Evolutionary conservation across 2,888 invertebrate species (phyloP), one percentile per base, ranked within the genome.

Genomic region (Sthenelais limicola): DNA sequence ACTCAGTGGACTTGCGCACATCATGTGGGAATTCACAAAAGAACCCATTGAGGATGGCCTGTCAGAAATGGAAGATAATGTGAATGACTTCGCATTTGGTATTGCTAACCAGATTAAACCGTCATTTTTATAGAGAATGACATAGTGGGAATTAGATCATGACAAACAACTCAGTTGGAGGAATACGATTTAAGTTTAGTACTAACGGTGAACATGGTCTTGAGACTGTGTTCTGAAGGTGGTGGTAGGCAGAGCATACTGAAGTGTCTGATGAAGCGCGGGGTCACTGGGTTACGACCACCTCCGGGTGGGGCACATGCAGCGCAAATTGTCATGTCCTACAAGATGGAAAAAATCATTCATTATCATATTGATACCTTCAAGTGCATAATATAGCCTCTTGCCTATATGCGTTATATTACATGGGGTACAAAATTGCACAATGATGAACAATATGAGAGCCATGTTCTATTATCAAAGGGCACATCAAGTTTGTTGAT

Each of bases 1-100:
- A 72, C 62, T 87, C 87, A 7, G 83, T 81, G 62, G 82, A 82
- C 73, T 86, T 83, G 15, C 85, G 80, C 3, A 88, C 86, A 15
- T 82, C 91, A 3, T 91, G 88, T 0, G 92, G 90, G 86, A 96
- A 96, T 75, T 94, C 93, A 77, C 90, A 89, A 82, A 96, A 89
- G 85, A 95, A 96, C 0, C 95, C 94, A 79, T 89, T 89, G 76
- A 94, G 85, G 75, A 94, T 93, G 0, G 86, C 83, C 87, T 87
- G n/a, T n/a, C n/a, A n/a, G 77, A 4, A 48, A 56, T 28, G 9
- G 51, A 52, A 38, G 15, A 52, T 68, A 62, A 35, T 47, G 24
- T 71, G 28, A 9, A 26, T 71, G 18, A 33, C 18, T 21, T 26
- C 18, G 18, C 9, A 43, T 43, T 43, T 43, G 43, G n/a, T n/a